Percentiles rank a stretch among this genome's conserved stretches.
These are phyloP conservation scores for Mobula birostris DNA, from an alignment of 2,113 vertebrate species.

Conservation along the genomic window DNA sequence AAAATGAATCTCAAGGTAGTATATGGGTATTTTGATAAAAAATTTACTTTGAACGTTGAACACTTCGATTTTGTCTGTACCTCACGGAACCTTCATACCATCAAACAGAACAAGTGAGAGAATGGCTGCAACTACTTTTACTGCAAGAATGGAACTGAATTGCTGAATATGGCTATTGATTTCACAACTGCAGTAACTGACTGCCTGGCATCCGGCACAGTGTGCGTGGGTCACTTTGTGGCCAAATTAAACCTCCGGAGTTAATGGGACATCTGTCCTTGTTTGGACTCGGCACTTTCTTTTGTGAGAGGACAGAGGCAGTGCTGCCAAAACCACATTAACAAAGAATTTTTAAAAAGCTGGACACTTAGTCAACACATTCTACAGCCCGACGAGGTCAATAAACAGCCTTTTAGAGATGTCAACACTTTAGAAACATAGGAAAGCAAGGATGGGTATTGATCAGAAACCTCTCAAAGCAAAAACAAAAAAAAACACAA, in stretches of 20 bases:
- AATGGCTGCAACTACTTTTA: background rate
- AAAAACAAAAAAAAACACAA: too few species aligned
- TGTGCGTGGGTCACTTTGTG: background rate
- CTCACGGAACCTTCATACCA: background rate
- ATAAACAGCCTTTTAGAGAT: too few species aligned
- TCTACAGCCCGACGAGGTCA: too few species aligned
- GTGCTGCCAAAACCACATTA: background rate
- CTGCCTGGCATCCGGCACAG: background rate
- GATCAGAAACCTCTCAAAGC: too few species aligned
- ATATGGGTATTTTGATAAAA: too few species aligned
- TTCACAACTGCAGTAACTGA: background rate
- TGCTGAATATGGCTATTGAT: background rate
- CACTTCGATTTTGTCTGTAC: background rate
- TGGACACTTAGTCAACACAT: too few species aligned
- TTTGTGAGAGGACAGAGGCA: background rate
- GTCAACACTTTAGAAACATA: too few species aligned
- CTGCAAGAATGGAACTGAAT: background rate
- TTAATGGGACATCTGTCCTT: background rate
- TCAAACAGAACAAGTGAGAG: background rate
- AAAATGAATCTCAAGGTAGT: too few species aligned
- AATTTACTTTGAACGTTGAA: too few species aligned
- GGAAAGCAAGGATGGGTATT: too few species aligned
- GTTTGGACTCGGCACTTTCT: background rate
- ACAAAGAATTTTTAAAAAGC: too few species aligned
- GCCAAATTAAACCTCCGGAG: background rate